These are phyloP conservation scores for Phrynosoma blainvillii DNA, from an alignment of 2,113 vertebrate genomes.

Conservation along the genomic window DNA sequence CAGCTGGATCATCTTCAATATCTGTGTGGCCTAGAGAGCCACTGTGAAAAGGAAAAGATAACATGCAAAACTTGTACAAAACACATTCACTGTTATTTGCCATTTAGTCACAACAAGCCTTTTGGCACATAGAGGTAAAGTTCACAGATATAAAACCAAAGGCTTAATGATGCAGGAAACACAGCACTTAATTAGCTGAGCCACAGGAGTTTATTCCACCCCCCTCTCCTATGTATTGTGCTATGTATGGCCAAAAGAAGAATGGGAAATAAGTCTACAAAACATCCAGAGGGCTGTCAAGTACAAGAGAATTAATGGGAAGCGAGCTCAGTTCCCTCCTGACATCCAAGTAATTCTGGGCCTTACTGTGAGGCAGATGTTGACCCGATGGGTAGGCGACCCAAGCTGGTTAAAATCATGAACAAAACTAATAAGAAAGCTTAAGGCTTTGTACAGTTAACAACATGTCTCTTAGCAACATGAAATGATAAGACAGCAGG, in stretches of 20 bases:
- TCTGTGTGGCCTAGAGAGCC: neutral
- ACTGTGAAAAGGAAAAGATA: constrained; percentile 25
- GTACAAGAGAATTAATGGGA: neutral
- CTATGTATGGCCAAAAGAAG: constrained; percentile 37
- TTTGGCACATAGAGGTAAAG: constrained; percentile 21
- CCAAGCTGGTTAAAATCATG: constrained; percentile 32
- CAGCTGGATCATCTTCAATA: constrained; percentile 4
- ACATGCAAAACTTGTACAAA: constrained; percentile 17
- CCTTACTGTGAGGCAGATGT: constrained; percentile 38
- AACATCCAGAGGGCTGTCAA: neutral
- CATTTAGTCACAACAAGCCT: constrained; percentile 20
- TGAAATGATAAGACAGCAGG: neutral
- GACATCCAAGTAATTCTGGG: constrained; percentile 25
- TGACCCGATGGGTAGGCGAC: constrained; percentile 38
- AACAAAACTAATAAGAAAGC: constrained; percentile 36
- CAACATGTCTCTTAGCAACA: neutral
- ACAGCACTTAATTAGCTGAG: constrained; percentile 40
- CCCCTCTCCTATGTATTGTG: constrained; percentile 1
- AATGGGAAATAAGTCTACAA: neutral
- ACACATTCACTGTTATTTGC: constrained; percentile 31
- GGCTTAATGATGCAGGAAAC: constrained; percentile 29
- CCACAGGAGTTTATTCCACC: constrained; percentile 32
- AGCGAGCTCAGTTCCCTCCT: constrained; percentile 8
- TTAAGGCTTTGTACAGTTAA: constrained; percentile 9
- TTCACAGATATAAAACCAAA: constrained; percentile 39